A percentile compares a stretch with the other conserved stretches of the same genome.
Evolutionary conservation across 1,140 invertebrate genomes (phyloP).

Genomic region (Apis dorsata): DNA sequence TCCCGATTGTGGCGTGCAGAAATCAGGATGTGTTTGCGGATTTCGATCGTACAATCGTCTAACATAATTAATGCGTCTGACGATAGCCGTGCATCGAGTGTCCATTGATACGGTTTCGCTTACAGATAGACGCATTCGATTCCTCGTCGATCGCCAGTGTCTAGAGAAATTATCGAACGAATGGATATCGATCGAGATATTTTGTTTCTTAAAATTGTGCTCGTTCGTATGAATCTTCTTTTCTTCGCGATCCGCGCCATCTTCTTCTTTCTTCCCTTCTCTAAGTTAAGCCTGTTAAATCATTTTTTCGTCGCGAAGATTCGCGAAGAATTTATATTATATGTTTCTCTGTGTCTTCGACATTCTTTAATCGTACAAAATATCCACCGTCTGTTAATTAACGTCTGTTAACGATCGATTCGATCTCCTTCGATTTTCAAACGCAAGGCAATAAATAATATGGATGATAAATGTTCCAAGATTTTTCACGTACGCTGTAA

Average conservation of each 20-base stretch:
- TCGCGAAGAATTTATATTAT: too few relatives aligned
- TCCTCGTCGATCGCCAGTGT: background rate
- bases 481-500: too few relatives aligned
- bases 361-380: too few relatives aligned
- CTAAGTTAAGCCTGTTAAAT: too few relatives aligned
- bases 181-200: background rate
- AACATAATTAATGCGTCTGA: constrained; percentile 54
- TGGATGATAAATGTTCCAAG: too few relatives aligned
- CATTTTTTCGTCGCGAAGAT: too few relatives aligned
- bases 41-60: constrained; percentile 48
- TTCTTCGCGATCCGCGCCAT: background rate
- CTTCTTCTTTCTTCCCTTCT: too few relatives aligned
- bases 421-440: too few relatives aligned
- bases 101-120: constrained; percentile 22
- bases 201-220: background rate
- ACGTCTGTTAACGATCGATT: too few relatives aligned
- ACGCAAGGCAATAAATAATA: too few relatives aligned
- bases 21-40: constrained; percentile 55
- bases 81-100: constrained; percentile 18
- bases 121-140: constrained; percentile 1
- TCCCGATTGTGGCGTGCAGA: constrained; percentile 42
- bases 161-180: background rate
- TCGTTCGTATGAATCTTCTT: background rate
- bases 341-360: too few relatives aligned
- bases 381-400: too few relatives aligned